Evolutionary conservation across 2,113 vertebrate species (phyloP), one percentile per base, ranked within the genome.

Genomic region (Maccullochella peelii): DNA sequence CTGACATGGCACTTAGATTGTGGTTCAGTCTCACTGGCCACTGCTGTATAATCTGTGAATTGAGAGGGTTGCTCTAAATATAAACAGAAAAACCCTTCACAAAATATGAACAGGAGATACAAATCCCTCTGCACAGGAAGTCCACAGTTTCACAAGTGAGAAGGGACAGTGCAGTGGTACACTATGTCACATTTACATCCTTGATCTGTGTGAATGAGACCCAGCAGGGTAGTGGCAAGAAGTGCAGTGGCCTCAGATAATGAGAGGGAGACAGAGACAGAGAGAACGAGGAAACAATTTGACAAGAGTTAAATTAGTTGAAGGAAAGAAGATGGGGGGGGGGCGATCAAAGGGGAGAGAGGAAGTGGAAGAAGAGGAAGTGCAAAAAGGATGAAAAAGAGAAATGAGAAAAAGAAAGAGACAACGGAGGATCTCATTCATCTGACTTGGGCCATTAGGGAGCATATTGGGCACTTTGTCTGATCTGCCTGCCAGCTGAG

Each of bases 401-500:
- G 55, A 82, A 78, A 83, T 42, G 36, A 1, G 47, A 69, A 38
- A 83, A 67, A 82, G 63, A 67, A 73, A 33, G 78, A 86, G 79
- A 87, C 52, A 68, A 69, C 14, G 52, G 67, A 82, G 84, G 71
- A 91, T 93, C 88, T 88, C 90, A 92, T 92, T 92, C 82, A 85
- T 93, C 91, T 91, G 90, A 94, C 91, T 92, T 83, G 77, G 89
- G 84, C 91, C 92, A 95, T 95, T 94, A 95, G 91, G 83, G 86
- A 93, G 92, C 94, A 94, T 94, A 94, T 95, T 95, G 94, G 94
- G 88, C 93, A 92, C 91, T 94, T 95, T 93, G 94, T 94, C 89
- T 93, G 89, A 94, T 93, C 86, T 83, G 87, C 84, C 91, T 91
- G 93, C 92, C 92, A 95, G 93, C 92, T 95, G 94, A 95, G 86